Evolutionary conservation across 2,888 invertebrate genomes (phyloP), one percentile per base, ranked within the genome.

Genomic region (Mythimna loreyi): DNA sequence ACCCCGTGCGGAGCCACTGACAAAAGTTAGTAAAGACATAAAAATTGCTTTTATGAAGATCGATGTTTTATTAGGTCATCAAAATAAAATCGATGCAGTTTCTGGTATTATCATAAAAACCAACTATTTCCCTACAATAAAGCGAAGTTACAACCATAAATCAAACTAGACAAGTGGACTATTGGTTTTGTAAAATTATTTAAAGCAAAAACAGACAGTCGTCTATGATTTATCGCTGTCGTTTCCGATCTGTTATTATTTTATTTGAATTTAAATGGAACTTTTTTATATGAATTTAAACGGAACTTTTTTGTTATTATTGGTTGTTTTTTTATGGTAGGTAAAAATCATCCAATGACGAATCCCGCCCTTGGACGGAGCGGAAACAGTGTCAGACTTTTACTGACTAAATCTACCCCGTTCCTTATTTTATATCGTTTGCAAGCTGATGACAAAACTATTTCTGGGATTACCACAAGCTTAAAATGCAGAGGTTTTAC

Each of bases 151-250:
- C 13, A 19, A 2, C 36, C 53, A 8, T 78, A 81, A 84, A 84
- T 83, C 75, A 84, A 55, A 33, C 0, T 19, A 57, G 84, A 86
- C 85, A 86, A 83, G 73, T 78, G 60, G 78, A 82, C 33, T 86
- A 87, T 86, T 85, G 82, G 83, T 84, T 84, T 85, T 77, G 78
- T 84, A 71, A 83, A 85, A 84, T 84, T 80, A 83, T 85, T 81
- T 71, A 69, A 59, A 73, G 75, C 79, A 80, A 84, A 85, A 84
- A 85, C 83, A 72, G 62, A 47, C 33, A 58, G 53, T 66, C 78
- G 70, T 58, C 47, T 47, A 79, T 87, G 88, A 89, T 89, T 89
- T 88, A 90, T 88, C 9, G 55, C 55, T 40, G 36, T 55, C 30
- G 67, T 86, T 85, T 86, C 88, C 86, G 85, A 72, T 80, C 40